Conservation (phyloP, 2,888 invertebrate genomes). For the Liopterus haemorrhoidalis region DNA sequence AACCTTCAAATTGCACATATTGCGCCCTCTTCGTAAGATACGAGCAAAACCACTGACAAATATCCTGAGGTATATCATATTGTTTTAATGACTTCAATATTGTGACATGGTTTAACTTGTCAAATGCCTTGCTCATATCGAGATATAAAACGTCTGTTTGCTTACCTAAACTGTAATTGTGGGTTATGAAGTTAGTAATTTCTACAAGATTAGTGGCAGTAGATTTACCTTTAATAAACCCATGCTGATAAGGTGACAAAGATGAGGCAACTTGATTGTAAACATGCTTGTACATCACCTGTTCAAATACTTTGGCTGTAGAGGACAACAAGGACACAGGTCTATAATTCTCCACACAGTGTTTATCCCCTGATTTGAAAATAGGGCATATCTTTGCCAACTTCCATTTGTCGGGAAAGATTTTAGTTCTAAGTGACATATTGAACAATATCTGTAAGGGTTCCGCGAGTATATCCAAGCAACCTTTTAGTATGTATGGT, state of each 20-base stretch:
- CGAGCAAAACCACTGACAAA: no score
- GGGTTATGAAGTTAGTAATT: conserved; percentile 15
- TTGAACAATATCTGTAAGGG: background rate
- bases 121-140: conserved; percentile 24
- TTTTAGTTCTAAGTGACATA: background rate
- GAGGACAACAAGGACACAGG: conserved; percentile 25
- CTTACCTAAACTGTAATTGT: conserved; percentile 17
- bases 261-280: conserved; percentile 8
- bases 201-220: conserved; percentile 24
- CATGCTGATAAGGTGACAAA: conserved; percentile 16
- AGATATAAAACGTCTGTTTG: conserved; percentile 22
- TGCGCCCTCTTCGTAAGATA: no score
- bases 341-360: conserved; percentile 22
- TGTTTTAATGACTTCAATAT: no score
- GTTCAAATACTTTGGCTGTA: conserved; percentile 27
- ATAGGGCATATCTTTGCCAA: conserved; percentile 15
- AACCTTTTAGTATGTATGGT: background rate
- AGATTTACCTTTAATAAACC: conserved; percentile 21
- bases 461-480: background rate
- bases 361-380: conserved; percentile 21
- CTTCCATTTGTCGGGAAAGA: conserved; percentile 1
- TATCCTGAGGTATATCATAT: no score
- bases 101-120: no score
- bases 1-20: no score
- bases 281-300: conserved; percentile 23